Conservation (phyloP, 2,797 vertebrate species). For the Rhabdophis nuchalis region DNA sequence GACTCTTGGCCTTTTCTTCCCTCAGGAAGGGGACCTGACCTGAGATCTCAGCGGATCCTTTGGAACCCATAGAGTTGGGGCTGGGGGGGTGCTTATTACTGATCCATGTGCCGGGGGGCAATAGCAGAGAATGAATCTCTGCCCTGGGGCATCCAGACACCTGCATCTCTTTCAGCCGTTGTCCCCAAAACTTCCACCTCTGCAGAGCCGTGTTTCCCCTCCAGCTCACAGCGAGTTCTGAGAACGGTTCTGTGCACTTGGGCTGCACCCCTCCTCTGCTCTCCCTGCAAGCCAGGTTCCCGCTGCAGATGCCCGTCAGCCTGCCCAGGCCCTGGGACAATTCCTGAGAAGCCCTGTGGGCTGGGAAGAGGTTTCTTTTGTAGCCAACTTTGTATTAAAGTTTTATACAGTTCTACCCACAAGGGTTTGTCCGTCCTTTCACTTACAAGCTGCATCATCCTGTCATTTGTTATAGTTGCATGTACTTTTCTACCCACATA, state of each 20-base stretch:
- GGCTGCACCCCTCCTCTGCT: neutral
- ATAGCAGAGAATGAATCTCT: neutral
- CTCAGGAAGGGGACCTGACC: constrained; percentile 33
- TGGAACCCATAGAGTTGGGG: neutral
- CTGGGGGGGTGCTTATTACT: neutral
- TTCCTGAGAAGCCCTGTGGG: neutral
- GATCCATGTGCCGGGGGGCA: neutral
- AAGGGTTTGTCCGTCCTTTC: neutral
- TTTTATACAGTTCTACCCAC: constrained; percentile 46
- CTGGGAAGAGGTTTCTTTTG: neutral
- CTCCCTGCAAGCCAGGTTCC: neutral
- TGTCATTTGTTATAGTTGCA: neutral
- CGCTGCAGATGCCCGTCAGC: neutral
- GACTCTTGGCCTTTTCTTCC: neutral
- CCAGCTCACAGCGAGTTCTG: neutral
- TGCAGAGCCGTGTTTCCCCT: neutral
- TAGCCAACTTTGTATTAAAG: constrained; percentile 56
- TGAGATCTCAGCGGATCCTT: neutral
- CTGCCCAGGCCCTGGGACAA: neutral
- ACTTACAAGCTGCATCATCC: neutral
- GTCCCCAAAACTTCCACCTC: neutral
- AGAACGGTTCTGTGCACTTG: neutral
- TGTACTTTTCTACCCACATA: neutral
- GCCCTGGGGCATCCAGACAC: neutral
- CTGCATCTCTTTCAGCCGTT: neutral